Percentiles rank a stretch among this genome's conserved stretches.
Evolutionary conservation across 2,113 vertebrate genomes (phyloP).

Genomic region (Nasalis larvatus): DNA sequence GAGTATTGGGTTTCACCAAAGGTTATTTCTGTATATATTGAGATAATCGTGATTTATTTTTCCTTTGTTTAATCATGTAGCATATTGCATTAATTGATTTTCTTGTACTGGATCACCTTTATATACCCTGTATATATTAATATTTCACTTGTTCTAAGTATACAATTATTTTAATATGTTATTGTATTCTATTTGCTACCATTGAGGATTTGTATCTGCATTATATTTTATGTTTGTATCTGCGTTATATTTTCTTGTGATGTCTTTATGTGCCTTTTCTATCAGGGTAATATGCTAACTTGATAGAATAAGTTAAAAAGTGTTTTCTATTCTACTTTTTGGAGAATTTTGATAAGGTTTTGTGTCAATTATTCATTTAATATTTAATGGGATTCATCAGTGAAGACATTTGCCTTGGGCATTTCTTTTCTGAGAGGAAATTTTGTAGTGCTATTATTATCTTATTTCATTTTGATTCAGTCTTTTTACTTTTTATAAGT

Average conservation of each 20-base stretch:
- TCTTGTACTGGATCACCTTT: neutral
- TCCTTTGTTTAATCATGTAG: neutral
- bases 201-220: neutral
- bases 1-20: neutral
- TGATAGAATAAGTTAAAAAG: neutral
- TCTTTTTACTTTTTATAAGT: neutral
- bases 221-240: too few species aligned
- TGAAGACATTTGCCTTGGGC: neutral
- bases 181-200: fast-evolving
- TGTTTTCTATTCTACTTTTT: neutral
- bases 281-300: neutral
- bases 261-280: neutral
- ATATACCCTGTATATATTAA: neutral
- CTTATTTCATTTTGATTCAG: neutral
- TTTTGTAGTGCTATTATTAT: neutral
- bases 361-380: neutral
- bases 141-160: neutral
- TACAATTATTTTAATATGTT: neutral
- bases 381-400: neutral
- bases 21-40: neutral
- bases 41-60: neutral
- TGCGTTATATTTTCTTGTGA: neutral
- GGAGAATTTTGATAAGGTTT: neutral
- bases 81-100: neutral
- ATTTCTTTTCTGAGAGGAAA: neutral